Evolutionary conservation across 1,140 invertebrate genomes (phyloP), one percentile per base, ranked within the genome.

Genomic region (Drosophila kohkoa): DNA sequence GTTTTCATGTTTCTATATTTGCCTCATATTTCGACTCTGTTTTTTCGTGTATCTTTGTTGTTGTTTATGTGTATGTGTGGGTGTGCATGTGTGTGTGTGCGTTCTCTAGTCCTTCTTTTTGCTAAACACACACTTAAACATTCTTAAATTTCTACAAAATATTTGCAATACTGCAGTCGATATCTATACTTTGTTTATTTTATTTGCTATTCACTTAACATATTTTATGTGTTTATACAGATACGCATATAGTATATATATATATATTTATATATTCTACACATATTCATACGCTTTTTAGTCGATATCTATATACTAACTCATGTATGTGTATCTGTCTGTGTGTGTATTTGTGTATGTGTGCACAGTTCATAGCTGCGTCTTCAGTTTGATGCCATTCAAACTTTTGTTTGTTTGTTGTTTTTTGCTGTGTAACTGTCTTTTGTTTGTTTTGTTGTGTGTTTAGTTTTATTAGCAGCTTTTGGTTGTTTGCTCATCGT

Each of bases 81-180:
- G 59, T 51, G 46, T 62, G 43, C 38, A 11, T 13, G 54, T 48
- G 48, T 57, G 10, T 58, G 43, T 69, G 69, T 81, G 73, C 77
- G 57, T 77, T 11, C 10, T 76, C 65, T 85, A 76, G 69, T 80
- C 63, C 77, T 75, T 81, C 75, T 78, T 64, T 64, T 75, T 52
- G 67, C 16, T 25, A 87, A 80, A 88, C 80, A 88, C 83, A 88
- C 52, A 55, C 32, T 76, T 73, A 85, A 92, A 90, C 87, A 85
- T 88, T 75, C 90, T 92, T 92, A 92, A 92, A 92, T 85, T 82
- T 90, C 90, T 92, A 92, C 90, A 92, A 92, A 92, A 92, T 92
- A 92, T 88, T 92, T 91, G 90, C 90, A 92, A 86, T 92, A 90
- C 90, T 92, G 90, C 90, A 92, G 90, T 92, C 90, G 90, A 88